These are phyloP conservation scores for Ceramica pisi DNA, from an alignment of 2,888 invertebrate genomes.

Conservation along the genomic window DNA sequence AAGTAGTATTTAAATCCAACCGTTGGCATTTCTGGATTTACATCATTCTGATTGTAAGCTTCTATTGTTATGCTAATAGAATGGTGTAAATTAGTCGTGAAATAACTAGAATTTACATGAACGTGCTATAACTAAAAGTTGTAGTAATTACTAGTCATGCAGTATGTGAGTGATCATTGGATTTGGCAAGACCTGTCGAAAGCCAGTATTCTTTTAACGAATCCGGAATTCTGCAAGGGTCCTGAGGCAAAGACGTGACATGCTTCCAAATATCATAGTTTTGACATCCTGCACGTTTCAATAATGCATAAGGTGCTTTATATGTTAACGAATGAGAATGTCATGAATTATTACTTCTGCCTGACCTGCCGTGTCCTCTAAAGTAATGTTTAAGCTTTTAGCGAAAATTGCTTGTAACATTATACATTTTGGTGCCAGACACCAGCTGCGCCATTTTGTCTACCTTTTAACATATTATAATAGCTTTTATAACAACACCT, in stretches of 20 bases:
- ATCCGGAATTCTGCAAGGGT: slow-evolving; percentile 27
- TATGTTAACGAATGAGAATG: slow-evolving; percentile 36
- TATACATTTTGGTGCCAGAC: slow-evolving; percentile 23
- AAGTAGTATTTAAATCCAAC: neutral
- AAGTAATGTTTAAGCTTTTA: slow-evolving; percentile 26
- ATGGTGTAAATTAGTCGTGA: slow-evolving; percentile 29
- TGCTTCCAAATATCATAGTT: slow-evolving; percentile 35
- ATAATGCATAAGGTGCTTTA: slow-evolving; percentile 37
- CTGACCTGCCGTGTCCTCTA: slow-evolving; percentile 12
- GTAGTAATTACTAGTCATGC: neutral
- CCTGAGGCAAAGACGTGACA: slow-evolving; percentile 4
- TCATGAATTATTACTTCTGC: slow-evolving; percentile 32
- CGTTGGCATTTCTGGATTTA: slow-evolving; percentile 13
- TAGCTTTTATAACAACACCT: slow-evolving; percentile 17
- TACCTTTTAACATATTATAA: slow-evolving; percentile 11
- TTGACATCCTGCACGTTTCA: slow-evolving; percentile 40
- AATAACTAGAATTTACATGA: slow-evolving; percentile 44
- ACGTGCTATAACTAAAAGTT: slow-evolving; percentile 24
- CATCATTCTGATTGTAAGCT: neutral
- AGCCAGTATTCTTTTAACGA: slow-evolving; percentile 1
- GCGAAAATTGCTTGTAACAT: slow-evolving; percentile 30
- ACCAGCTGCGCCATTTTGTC: slow-evolving; percentile 33
- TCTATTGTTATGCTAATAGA: slow-evolving; percentile 24
- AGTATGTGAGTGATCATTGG: neutral
- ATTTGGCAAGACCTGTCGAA: slow-evolving; percentile 19